A percentile compares a stretch with the other conserved stretches of the same genome.
These are phyloP conservation scores for Toxostoma redivivum DNA, from an alignment of 2,113 vertebrate species.

Conservation along the genomic window DNA sequence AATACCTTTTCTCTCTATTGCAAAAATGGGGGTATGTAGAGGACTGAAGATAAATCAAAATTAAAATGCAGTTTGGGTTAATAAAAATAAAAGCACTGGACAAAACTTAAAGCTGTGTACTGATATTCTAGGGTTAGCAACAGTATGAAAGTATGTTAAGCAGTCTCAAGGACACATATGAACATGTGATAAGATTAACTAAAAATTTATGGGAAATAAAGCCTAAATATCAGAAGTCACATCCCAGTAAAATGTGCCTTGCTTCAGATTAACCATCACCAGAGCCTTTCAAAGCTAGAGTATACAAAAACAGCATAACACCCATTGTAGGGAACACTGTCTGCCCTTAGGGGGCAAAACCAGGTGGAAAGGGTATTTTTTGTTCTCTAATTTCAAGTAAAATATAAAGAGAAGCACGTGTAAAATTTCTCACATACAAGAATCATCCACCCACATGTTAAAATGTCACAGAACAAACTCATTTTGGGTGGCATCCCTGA, in stretches of 20 bases:
- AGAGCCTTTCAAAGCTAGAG: background rate
- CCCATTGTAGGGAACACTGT: background rate
- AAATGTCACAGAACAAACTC: background rate
- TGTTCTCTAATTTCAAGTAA: background rate
- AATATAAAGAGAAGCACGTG: background rate
- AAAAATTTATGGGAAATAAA: background rate
- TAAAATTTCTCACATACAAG: background rate
- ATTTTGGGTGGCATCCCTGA: background rate
- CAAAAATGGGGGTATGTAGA: background rate
- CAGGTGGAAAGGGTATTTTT: background rate
- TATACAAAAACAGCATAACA: background rate
- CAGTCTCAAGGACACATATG: background rate
- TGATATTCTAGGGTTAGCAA: background rate
- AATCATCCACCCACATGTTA: background rate
- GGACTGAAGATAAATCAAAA: background rate
- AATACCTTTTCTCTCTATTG: background rate
- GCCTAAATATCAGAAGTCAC: background rate
- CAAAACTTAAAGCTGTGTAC: background rate
- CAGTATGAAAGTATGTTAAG: background rate
- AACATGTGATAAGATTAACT: background rate
- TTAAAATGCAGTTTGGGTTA: background rate
- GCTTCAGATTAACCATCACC: background rate
- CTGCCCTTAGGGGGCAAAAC: background rate
- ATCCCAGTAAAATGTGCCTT: background rate
- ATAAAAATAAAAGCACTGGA: background rate